Percentiles rank a stretch among this genome's conserved stretches.
phyloP scores from a whole-genome alignment of 2,888 invertebrate species.

The Apoderus coryli region DNA sequence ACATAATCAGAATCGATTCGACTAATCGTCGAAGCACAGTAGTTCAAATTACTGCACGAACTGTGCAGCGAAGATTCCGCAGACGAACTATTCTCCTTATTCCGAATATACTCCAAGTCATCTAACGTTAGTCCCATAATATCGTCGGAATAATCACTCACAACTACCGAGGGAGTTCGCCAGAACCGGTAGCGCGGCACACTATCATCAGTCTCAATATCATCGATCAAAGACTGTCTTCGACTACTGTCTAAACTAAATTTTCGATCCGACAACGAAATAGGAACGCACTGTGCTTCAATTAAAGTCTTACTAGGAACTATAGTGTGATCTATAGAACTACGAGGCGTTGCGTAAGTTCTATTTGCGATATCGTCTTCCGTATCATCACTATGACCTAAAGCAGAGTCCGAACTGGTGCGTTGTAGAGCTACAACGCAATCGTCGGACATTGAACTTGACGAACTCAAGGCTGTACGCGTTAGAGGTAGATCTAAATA shows the following conservation, averaged over 20 bases:
- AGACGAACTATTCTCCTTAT: slow-evolving; percentile 30
- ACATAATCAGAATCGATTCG: slow-evolving; percentile 38
- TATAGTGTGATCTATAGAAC: slow-evolving; percentile 29
- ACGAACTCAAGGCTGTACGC: no score
- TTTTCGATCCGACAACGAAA: slow-evolving; percentile 33
- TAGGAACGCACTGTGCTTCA: slow-evolving; percentile 41
- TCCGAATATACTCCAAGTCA: slow-evolving; percentile 43
- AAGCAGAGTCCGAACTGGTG: slow-evolving; percentile 39
- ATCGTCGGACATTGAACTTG: no score
- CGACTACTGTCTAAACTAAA: slow-evolving; percentile 33
- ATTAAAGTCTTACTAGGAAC: slow-evolving; percentile 36
- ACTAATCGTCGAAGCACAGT: slow-evolving; percentile 41
- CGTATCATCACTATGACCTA: slow-evolving; percentile 37
- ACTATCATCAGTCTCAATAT: slow-evolving; percentile 34
- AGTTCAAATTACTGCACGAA: slow-evolving; percentile 43
- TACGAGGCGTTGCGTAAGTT: no score
- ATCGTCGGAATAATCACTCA: slow-evolving; percentile 76
- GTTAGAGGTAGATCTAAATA: no score
- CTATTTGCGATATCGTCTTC: no score
- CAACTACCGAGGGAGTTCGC: slow-evolving; percentile 73
- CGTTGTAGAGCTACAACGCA: no score
- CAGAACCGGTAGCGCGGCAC: slow-evolving; percentile 42
- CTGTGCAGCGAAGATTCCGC: slow-evolving; percentile 43
- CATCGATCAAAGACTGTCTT: no score
- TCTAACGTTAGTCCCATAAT: slow-evolving; percentile 42